These are phyloP conservation scores for Lophochroa leadbeateri DNA, from an alignment of 2,113 vertebrate species.

Conservation along the genomic window DNA sequence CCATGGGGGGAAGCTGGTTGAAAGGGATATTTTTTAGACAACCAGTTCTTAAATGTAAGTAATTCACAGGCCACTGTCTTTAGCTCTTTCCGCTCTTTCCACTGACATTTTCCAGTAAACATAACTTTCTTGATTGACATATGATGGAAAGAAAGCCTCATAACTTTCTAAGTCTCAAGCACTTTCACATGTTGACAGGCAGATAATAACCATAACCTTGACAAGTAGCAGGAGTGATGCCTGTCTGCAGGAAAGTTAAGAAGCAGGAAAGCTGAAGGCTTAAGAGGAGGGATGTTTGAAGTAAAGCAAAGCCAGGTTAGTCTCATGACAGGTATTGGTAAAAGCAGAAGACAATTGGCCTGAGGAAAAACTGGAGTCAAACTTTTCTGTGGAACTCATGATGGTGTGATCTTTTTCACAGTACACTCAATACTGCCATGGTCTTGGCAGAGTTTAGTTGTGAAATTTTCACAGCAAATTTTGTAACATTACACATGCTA, in stretches of 20 bases:
- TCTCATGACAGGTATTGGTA: neutral
- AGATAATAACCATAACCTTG: neutral
- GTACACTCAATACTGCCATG: fast-evolving
- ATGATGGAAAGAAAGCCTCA: neutral
- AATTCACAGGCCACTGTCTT: neutral
- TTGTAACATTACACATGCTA: neutral
- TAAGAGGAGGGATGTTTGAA: neutral
- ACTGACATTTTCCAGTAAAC: neutral
- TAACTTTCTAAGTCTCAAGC: neutral
- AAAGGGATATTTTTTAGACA: neutral
- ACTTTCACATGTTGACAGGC: neutral
- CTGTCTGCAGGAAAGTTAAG: neutral
- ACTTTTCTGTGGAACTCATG: neutral
- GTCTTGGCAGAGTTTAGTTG: neutral
- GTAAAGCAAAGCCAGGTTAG: neutral
- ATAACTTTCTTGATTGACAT: neutral
- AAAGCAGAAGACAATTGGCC: neutral
- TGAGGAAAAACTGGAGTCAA: neutral
- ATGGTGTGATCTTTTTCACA: neutral
- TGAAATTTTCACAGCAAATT: neutral
- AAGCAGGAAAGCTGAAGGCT: neutral
- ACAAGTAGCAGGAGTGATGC: neutral
- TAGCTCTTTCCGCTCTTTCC: neutral
- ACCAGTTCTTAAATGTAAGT: neutral
- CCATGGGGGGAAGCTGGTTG: neutral